These are phyloP conservation scores for Meda fulgida DNA, from an alignment of 2,797 vertebrate genomes.

Conservation along the genomic window DNA sequence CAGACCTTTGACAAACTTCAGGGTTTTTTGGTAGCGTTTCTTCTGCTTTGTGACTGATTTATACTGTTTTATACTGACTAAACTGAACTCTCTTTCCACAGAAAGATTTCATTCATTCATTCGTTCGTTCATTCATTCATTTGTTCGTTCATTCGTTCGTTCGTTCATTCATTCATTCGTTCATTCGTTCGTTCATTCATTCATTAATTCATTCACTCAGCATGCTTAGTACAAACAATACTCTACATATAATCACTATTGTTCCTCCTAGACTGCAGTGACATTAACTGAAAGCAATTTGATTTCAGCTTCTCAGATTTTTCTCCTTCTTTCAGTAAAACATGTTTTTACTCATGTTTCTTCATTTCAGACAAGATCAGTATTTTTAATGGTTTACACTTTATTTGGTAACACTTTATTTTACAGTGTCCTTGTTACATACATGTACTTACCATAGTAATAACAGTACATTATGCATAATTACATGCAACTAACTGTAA, in stretches of 20 bases:
- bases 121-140: neutral
- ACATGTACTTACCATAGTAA: neutral
- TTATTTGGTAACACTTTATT: neutral
- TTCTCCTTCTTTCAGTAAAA: neutral
- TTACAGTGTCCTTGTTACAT: too few relatives aligned
- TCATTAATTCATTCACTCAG: neutral
- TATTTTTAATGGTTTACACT: neutral
- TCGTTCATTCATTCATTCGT: too few relatives aligned
- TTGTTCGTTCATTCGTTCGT: too few relatives aligned
- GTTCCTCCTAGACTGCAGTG: neutral
- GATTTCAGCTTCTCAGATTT: neutral
- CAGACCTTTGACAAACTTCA: slow-evolving; percentile 36
- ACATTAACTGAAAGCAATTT: neutral
- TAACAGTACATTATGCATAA: too few relatives aligned
- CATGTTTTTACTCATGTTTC: neutral
- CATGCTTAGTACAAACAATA: neutral
- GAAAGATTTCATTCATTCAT: slow-evolving; percentile 32
- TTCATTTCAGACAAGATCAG: neutral
- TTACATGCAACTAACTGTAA: too few relatives aligned
- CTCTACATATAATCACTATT: neutral
- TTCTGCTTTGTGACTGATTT: slow-evolving; percentile 33
- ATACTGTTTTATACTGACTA: slow-evolving; percentile 28
- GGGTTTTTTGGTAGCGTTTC: slow-evolving; percentile 47
- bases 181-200: too few relatives aligned
- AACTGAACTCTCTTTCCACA: slow-evolving; percentile 37